Evolutionary conservation across 2,888 invertebrate species (phyloP).

Genomic region (Drosophila leonis): DNA sequence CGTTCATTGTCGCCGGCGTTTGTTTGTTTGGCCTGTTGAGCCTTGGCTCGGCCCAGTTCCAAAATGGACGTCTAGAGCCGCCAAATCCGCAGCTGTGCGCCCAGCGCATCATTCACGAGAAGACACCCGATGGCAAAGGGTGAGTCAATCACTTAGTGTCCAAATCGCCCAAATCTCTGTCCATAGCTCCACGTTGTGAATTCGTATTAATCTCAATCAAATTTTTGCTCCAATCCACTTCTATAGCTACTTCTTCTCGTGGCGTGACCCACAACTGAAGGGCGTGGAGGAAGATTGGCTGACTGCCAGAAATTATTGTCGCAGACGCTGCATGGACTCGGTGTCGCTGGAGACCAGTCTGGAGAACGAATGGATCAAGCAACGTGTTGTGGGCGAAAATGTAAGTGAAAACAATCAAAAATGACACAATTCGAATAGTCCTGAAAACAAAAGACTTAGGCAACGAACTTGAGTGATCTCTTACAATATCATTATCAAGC

Average conservation of each 20-base stretch:
- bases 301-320: conserved; percentile 93
- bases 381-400: conserved; percentile 91
- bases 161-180: no score
- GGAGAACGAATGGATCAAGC: conserved; percentile 95
- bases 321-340: conserved; percentile 95
- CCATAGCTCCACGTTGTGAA: background rate
- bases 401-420: conserved; percentile 86
- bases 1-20: conserved; percentile 85
- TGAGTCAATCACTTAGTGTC: conserved; percentile 63
- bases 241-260: conserved; percentile 94
- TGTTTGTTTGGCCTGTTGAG: conserved; percentile 84
- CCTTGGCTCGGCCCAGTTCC: conserved; percentile 88
- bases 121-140: conserved; percentile 90
- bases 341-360: conserved; percentile 94
- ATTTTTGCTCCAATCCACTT: background rate
- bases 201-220: conserved; percentile 2
- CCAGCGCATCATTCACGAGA: conserved; percentile 90
- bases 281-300: conserved; percentile 94
- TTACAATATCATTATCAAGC: background rate
- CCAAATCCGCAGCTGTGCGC: conserved; percentile 92
- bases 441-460: conserved; percentile 19
- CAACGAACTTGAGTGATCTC: conserved; percentile 11
- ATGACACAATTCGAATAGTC: background rate
- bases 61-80: conserved; percentile 91
- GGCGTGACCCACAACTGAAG: conserved; percentile 91